phyloP scores from a whole-genome alignment of 2,888 invertebrate genomes.

The Megastigmus dorsalis region DNA sequence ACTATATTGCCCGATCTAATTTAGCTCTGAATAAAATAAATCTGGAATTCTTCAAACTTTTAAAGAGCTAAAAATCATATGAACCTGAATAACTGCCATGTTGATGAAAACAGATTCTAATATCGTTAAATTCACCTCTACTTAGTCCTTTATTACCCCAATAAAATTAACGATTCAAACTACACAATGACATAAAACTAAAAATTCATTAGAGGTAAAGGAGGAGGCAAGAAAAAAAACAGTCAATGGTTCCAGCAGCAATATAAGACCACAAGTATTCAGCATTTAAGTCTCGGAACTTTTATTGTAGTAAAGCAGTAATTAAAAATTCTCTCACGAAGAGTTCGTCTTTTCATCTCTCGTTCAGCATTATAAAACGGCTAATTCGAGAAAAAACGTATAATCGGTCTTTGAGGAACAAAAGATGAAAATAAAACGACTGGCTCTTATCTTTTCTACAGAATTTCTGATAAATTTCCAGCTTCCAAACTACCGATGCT shows the following conservation, averaged over 20 bases:
- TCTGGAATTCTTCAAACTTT: too few relatives aligned
- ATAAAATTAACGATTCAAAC: too few relatives aligned
- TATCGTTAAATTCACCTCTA: too few relatives aligned
- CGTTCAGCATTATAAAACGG: slow-evolving; percentile 5
- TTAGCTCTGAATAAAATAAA: too few relatives aligned
- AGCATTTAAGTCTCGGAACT: slow-evolving; percentile 2
- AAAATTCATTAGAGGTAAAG: neutral
- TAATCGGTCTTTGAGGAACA: slow-evolving; percentile 17
- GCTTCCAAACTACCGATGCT: neutral
- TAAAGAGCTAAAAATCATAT: too few relatives aligned
- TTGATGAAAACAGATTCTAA: too few relatives aligned
- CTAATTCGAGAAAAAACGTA: slow-evolving; percentile 21
- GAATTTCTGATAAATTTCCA: slow-evolving; percentile 19
- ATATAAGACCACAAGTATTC: slow-evolving; percentile 6
- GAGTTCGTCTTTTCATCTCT: neutral
- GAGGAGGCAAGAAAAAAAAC: too few relatives aligned
- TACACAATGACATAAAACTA: neutral
- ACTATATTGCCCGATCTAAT: too few relatives aligned
- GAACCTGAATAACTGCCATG: too few relatives aligned
- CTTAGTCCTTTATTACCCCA: too few relatives aligned
- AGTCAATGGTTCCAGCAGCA: neutral
- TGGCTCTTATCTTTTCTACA: neutral
- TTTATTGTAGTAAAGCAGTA: slow-evolving; percentile 23
- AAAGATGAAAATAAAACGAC: slow-evolving; percentile 3
- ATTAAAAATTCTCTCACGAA: slow-evolving; percentile 34